phyloP scores from a whole-genome alignment of 2,797 vertebrate species.

The Epinephelus coioides region DNA sequence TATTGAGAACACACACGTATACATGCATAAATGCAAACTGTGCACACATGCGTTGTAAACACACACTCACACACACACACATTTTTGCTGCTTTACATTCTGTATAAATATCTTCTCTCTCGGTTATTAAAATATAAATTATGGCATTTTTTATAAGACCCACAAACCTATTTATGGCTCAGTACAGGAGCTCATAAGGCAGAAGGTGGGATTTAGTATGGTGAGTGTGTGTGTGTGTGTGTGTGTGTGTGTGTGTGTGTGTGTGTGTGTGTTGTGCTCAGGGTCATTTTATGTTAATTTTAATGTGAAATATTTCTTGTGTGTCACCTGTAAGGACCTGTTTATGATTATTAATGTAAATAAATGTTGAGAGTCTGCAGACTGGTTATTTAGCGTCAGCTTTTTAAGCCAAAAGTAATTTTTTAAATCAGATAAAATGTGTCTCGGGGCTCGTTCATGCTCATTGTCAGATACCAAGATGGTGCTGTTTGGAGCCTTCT shows the following conservation, averaged over 20 bases:
- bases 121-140: constrained; percentile 61
- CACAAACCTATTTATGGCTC: constrained; percentile 47
- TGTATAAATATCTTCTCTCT: constrained; percentile 56
- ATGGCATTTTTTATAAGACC: constrained; percentile 59
- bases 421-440: neutral
- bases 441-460: no score
- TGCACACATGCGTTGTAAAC: constrained; percentile 6
- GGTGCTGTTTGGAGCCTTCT: no score
- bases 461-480: no score
- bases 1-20: constrained; percentile 22
- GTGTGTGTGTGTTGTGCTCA: neutral
- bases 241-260: constrained; percentile 4
- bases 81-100: constrained; percentile 58
- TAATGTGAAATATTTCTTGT: constrained; percentile 16
- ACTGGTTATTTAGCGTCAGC: neutral
- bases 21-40: constrained; percentile 3
- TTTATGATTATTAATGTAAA: constrained; percentile 5
- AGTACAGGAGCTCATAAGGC: constrained; percentile 18
- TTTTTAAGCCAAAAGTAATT: neutral
- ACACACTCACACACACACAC: constrained; percentile 23
- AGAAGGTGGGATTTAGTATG: neutral
- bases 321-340: neutral
- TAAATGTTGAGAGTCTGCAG: neutral
- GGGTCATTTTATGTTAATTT: constrained; percentile 6
- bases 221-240: constrained; percentile 17